Evolutionary conservation across 2,113 vertebrate genomes (phyloP).

Genomic region (Arizona elegans): DNA sequence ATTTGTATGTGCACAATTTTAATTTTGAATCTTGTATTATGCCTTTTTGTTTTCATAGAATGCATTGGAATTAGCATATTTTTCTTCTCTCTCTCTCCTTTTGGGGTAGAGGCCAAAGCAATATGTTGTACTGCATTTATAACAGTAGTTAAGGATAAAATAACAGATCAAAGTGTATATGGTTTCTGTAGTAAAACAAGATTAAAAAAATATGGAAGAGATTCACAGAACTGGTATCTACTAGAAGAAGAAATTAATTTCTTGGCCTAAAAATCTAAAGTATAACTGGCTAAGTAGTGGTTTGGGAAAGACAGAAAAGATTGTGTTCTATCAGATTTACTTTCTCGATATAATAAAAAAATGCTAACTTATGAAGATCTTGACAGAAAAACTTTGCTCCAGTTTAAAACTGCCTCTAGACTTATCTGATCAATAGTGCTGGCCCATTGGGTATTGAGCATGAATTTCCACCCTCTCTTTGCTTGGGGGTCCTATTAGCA

Average conservation of each 20-base stretch:
- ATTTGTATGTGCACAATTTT: slow-evolving; percentile 47
- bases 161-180: background rate
- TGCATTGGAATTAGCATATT: slow-evolving; percentile 42
- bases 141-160: background rate
- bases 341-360: background rate
- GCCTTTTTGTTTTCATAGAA: slow-evolving; percentile 39
- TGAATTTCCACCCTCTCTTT: background rate
- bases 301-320: background rate
- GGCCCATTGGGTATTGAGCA: background rate
- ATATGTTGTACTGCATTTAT: background rate
- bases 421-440: background rate
- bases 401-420: background rate
- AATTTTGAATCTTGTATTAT: slow-evolving; percentile 38
- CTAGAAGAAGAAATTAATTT: background rate
- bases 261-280: background rate
- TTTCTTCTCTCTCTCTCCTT: background rate
- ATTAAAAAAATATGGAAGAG: background rate
- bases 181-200: background rate
- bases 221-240: background rate
- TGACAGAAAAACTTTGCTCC: background rate
- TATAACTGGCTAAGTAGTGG: background rate
- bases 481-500: background rate
- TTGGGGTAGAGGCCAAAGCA: background rate
- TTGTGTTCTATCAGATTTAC: background rate
- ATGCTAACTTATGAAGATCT: background rate